These are phyloP conservation scores for Neoarius graeffei DNA, from an alignment of 2,113 vertebrate genomes.

Conservation along the genomic window DNA sequence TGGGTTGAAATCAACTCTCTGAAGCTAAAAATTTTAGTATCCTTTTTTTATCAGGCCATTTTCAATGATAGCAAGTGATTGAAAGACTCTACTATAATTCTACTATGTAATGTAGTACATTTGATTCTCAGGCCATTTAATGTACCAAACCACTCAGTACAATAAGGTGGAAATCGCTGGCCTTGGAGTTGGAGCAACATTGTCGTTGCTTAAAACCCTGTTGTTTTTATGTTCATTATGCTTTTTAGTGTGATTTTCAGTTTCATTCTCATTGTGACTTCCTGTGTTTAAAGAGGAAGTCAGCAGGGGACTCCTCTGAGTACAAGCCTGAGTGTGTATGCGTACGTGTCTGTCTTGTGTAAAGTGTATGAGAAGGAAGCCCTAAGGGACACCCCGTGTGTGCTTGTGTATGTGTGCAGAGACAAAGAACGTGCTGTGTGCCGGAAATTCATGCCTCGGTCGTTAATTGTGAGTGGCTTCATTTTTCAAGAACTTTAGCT, in stretches of 20 bases:
- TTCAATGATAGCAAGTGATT: neutral
- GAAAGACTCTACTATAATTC: neutral
- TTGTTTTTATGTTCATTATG: neutral
- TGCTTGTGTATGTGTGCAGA: slow-evolving; percentile 34
- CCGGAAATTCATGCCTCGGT: slow-evolving; percentile 51
- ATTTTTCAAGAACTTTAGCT: slow-evolving; percentile 23
- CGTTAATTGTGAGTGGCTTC: slow-evolving; percentile 35
- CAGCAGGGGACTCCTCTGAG: slow-evolving; percentile 65
- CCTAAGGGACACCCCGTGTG: slow-evolving; percentile 51
- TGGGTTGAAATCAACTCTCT: slow-evolving; percentile 4
- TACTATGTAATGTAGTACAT: neutral
- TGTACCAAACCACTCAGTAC: neutral
- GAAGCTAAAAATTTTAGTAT: neutral
- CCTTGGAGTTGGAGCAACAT: neutral
- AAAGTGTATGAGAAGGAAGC: slow-evolving; percentile 50
- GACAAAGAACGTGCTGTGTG: slow-evolving; percentile 53
- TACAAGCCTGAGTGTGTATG: slow-evolving; percentile 31
- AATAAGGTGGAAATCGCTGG: neutral
- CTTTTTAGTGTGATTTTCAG: slow-evolving; percentile 55
- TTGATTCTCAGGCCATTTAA: neutral
- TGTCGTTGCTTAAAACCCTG: neutral
- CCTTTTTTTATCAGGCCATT: neutral
- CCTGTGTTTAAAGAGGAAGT: slow-evolving; percentile 70
- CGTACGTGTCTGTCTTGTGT: slow-evolving; percentile 31
- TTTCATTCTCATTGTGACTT: slow-evolving; percentile 68